Evolutionary conservation across 2,888 invertebrate genomes (phyloP).

Genomic region (Gerosis bhagava): DNA sequence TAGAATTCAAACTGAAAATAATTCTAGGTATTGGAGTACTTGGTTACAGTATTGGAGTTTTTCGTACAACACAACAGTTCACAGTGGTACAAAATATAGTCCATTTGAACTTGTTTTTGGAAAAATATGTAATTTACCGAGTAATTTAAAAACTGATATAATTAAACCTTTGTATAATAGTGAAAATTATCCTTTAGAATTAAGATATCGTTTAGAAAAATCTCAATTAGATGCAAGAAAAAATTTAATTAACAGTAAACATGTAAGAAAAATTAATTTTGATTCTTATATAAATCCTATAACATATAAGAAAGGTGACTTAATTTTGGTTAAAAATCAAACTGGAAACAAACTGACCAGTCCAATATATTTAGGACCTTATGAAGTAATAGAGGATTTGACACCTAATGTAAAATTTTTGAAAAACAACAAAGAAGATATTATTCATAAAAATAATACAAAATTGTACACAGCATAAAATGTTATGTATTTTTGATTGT

Average conservation of each 20-base stretch:
- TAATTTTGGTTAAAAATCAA: constrained; percentile 33
- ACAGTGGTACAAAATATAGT: constrained; percentile 1
- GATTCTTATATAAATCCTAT: background rate
- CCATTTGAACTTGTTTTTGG: constrained; percentile 10
- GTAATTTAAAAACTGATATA: constrained; percentile 1
- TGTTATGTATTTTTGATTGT: too few relatives aligned
- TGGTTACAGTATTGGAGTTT: constrained; percentile 4
- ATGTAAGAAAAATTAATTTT: background rate
- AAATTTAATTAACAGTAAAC: constrained; percentile 7
- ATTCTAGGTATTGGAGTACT: background rate
- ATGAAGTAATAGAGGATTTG: constrained; percentile 23
- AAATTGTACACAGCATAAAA: too few relatives aligned
- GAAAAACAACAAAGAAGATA: constrained; percentile 22
- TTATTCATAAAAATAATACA: constrained; percentile 29
- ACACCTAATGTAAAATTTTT: constrained; percentile 26
- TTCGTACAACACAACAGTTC: background rate
- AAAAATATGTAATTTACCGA: constrained; percentile 4
- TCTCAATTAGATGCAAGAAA: constrained; percentile 5
- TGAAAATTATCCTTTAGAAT: background rate
- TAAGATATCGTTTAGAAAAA: background rate
- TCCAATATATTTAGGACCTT: constrained; percentile 29
- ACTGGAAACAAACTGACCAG: constrained; percentile 27
- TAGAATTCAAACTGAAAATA: background rate
- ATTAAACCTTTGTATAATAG: constrained; percentile 3
- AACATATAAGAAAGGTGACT: constrained; percentile 14